phyloP scores from a whole-genome alignment of 2,113 vertebrate species.

The Platanista minor region DNA sequence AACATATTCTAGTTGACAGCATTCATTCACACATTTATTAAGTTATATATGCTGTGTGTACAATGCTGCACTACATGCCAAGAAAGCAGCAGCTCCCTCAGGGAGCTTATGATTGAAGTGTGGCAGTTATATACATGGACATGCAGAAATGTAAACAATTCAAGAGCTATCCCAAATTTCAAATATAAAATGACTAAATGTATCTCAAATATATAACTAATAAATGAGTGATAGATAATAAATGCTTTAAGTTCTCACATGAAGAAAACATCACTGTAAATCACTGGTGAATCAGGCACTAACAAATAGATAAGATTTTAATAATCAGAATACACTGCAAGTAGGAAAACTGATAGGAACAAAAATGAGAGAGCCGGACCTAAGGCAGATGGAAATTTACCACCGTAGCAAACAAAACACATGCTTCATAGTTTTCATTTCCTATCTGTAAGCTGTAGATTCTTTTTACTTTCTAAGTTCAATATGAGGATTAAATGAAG shows the following conservation, averaged over 20 bases:
- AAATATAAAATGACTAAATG: constrained; percentile 37
- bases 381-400: constrained; percentile 20
- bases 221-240: background rate
- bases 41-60: background rate
- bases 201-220: background rate
- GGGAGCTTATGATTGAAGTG: background rate
- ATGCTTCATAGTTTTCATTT: background rate
- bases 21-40: background rate
- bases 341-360: constrained; percentile 13
- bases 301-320: constrained; percentile 23
- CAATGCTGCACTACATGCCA: background rate
- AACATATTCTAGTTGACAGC: background rate
- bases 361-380: background rate
- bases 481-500: background rate
- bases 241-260: constrained; percentile 12
- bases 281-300: background rate
- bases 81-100: background rate
- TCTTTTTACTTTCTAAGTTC: constrained; percentile 3
- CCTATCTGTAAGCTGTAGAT: background rate
- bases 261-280: background rate
- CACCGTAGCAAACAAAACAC: background rate
- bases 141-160: constrained; percentile 37
- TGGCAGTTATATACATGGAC: constrained; percentile 3
- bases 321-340: constrained; percentile 16
- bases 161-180: background rate